Evolutionary conservation across 2,888 invertebrate genomes (phyloP), one percentile per base, ranked within the genome.

Genomic region (Nasonia oneida): DNA sequence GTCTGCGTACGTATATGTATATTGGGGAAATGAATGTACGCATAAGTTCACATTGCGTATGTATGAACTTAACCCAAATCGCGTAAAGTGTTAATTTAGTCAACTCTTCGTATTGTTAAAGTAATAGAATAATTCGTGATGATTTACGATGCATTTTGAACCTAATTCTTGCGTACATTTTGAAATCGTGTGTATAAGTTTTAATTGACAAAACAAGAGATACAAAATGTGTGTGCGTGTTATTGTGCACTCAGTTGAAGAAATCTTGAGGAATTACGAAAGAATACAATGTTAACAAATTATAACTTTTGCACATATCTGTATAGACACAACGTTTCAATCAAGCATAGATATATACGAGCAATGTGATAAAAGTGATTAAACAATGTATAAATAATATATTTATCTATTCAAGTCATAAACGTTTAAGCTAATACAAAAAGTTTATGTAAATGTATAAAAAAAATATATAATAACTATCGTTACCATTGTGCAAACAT

Each of bases 151-250:
- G 50, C 29, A 67, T 79, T 53, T 37, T 71, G 53, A 80, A 73
- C 15, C 18, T 64, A 5, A 37, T 37, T 18, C 42, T 23, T 77
- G 61, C 39, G 39, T 39, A 18, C 12, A 5, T 39, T 77, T 77
- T 1, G n/a, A 77, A 77, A 77, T 37, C 23, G 71, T 39, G 18
- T 73, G 18, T 23, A 29, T 29, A 37, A 70, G 61, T 77, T 78
- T 78, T 64, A 2, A 47, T 23, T 47, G 47, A 67, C 18, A 47
- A 64, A 39, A 42, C 42, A 37, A 57, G n/a, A 37, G 12, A 42
- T 61, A 29, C 50, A 67, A 33, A 57, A 23, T 14, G 37, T 76
- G 37, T 75, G 67, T 76, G 67, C 14, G 75, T 76, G 67, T 82
- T 64, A 76, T 64, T 67, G 67, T 82, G 75, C 67, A 76, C 67